Conservation (phyloP, 2,797 vertebrate genomes). For the Paedocypris micromegethes region DNA sequence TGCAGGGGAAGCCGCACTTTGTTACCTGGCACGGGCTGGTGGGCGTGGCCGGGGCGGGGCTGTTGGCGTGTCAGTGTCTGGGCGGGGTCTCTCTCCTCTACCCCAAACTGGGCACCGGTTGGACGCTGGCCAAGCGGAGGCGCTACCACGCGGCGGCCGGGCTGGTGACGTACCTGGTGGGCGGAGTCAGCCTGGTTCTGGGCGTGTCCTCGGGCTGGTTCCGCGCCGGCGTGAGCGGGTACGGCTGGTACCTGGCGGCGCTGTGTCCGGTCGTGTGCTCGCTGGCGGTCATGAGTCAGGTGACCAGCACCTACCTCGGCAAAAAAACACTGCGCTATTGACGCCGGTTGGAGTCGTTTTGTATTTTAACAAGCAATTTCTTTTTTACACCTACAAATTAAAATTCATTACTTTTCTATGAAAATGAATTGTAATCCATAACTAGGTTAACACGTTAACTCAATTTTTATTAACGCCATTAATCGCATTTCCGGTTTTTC, state of each 20-base stretch:
- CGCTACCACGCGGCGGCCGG: slow-evolving; percentile 88
- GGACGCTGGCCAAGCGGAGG: slow-evolving; percentile 87
- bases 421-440: too few species aligned
- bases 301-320: slow-evolving; percentile 83
- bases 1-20: slow-evolving; percentile 82
- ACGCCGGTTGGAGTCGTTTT: slow-evolving; percentile 18
- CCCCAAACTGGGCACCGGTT: slow-evolving; percentile 81
- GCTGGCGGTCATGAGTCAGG: slow-evolving; percentile 88
- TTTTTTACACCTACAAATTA: too few species aligned
- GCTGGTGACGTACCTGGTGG: slow-evolving; percentile 83
- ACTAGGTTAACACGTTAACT: too few species aligned
- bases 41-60: slow-evolving; percentile 77
- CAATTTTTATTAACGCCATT: too few species aligned
- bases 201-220: slow-evolving; percentile 90
- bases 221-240: slow-evolving; percentile 62
- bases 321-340: slow-evolving; percentile 83
- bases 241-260: slow-evolving; percentile 78
- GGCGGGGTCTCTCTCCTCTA: slow-evolving; percentile 80
- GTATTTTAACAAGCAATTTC: too few species aligned
- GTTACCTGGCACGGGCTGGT: slow-evolving; percentile 83
- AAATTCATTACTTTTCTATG: too few species aligned
- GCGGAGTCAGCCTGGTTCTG: slow-evolving; percentile 78
- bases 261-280: slow-evolving; percentile 75
- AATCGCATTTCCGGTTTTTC: too few species aligned
- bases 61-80: slow-evolving; percentile 67